Conservation (phyloP, 2,888 invertebrate genomes). For the Eupithecia subumbrata region DNA sequence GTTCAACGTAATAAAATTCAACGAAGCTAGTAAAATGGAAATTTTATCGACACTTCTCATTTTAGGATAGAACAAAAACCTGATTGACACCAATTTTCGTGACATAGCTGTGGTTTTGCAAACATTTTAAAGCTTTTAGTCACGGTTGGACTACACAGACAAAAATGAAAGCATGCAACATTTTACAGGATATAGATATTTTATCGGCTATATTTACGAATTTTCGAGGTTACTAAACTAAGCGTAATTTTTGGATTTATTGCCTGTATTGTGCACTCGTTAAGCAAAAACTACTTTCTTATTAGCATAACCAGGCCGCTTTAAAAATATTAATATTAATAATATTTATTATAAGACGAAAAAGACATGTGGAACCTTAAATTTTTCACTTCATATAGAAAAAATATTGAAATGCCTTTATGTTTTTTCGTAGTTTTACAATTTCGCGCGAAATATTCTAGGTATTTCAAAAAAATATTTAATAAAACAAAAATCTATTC, state of each 20-base stretch:
- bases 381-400: too few relatives aligned
- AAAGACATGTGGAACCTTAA: too few relatives aligned
- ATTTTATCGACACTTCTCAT: constrained; percentile 37
- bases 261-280: background rate
- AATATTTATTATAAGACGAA: too few relatives aligned
- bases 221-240: too few relatives aligned
- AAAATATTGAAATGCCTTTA: too few relatives aligned
- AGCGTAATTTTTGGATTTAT: background rate
- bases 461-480: too few relatives aligned
- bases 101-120: constrained; percentile 47
- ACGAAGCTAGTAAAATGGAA: constrained; percentile 39
- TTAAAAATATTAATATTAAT: too few relatives aligned
- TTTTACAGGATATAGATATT: background rate
- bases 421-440: too few relatives aligned
- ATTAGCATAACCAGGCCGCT: too few relatives aligned
- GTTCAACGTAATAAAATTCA: constrained; percentile 33
- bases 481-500: too few relatives aligned
- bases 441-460: too few relatives aligned
- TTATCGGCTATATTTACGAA: too few relatives aligned
- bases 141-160: constrained; percentile 38
- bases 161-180: background rate
- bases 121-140: constrained; percentile 55
- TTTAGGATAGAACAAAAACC: constrained; percentile 40
- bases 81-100: constrained; percentile 50
- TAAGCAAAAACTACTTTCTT: background rate